Base-by-base conservation (phyloP, 2,797 vertebrate species). In the Semotilus atromaculatus region DNA sequence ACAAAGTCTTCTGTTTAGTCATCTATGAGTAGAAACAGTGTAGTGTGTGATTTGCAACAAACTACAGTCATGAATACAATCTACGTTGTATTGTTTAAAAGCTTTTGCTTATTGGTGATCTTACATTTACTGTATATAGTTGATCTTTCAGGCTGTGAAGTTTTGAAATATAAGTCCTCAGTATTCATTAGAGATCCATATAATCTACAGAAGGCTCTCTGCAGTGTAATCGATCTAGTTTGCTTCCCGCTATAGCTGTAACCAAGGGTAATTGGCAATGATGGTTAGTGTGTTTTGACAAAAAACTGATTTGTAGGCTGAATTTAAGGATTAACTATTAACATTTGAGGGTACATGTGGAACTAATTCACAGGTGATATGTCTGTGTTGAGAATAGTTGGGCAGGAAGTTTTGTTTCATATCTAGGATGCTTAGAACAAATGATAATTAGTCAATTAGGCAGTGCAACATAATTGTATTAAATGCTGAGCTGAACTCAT, bases 181-280 rank as follows among this genome's bases (percentile, higher is more conserved):
- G 70, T 64, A 73, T 64, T 73, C 55, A 82, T 73, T 81, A 81
- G 48, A 70, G 66, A 40, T 45, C 53, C 18, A 29, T 60, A 48
- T 64, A 62, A 82, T 82, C 55, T 82, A 73, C 26, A 82, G 40
- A 73, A 21, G 40, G 21, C 29, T 73, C 5, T 48, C 40, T 82
- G 29, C 70, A 10, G 14, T 73, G 21, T 19, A 82, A 64, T 72
- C 53, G 4, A 82, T 82, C 18, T 71, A 62, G 55, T 62, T 82
- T 73, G 26, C 29, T 26, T 68, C 40, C 13, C 6, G 5, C 53
- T 16, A 60, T 60, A 18, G 36, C n/a, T 62, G 4, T 36, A 62
- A 26, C 55, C 55, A 10, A 45, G 26, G 38, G 40, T 11, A 64
- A 74, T 68, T 74, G 40, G 8, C 9, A 5, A 18, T 45, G 60